A percentile compares a stretch with the other conserved stretches of the same genome.
These are phyloP conservation scores for Perca flavescens DNA, from an alignment of 2,113 vertebrate species.

Conservation along the genomic window DNA sequence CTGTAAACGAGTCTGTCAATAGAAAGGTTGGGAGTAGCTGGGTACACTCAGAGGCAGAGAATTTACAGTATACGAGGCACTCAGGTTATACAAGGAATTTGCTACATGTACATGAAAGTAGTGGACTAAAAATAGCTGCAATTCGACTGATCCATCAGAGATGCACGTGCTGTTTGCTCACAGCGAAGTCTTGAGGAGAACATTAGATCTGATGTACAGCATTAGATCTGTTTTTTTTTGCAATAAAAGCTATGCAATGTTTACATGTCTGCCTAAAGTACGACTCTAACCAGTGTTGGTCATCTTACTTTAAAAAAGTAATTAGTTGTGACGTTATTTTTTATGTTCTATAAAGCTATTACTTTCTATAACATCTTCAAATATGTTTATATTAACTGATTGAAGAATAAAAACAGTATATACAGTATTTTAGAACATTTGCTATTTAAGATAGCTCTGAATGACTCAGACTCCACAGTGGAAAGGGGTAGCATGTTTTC, in stretches of 20 bases:
- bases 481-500: too few relatives aligned
- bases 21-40: slow-evolving; percentile 36
- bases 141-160: slow-evolving; percentile 17
- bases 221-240: not conserved
- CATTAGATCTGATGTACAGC: not conserved
- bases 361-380: too few relatives aligned
- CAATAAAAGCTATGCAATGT: slow-evolving; percentile 13
- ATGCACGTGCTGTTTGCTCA: not conserved
- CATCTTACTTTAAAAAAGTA: too few relatives aligned
- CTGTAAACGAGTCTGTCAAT: slow-evolving; percentile 27
- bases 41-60: not conserved
- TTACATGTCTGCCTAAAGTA: slow-evolving; percentile 9
- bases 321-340: too few relatives aligned
- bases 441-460: too few relatives aligned
- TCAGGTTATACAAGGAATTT: slow-evolving; percentile 20
- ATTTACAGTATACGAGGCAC: slow-evolving; percentile 28
- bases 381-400: too few relatives aligned
- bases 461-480: too few relatives aligned
- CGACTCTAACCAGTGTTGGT: slow-evolving; percentile 5
- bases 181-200: not conserved
- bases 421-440: too few relatives aligned
- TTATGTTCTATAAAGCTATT: too few relatives aligned
- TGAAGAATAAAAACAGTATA: too few relatives aligned
- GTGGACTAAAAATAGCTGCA: slow-evolving; percentile 31
- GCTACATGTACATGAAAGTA: slow-evolving; percentile 8